Percentiles rank a stretch among this genome's conserved stretches.
phyloP scores from a whole-genome alignment of 2,888 invertebrate genomes.

The Lasioglossum morio region DNA sequence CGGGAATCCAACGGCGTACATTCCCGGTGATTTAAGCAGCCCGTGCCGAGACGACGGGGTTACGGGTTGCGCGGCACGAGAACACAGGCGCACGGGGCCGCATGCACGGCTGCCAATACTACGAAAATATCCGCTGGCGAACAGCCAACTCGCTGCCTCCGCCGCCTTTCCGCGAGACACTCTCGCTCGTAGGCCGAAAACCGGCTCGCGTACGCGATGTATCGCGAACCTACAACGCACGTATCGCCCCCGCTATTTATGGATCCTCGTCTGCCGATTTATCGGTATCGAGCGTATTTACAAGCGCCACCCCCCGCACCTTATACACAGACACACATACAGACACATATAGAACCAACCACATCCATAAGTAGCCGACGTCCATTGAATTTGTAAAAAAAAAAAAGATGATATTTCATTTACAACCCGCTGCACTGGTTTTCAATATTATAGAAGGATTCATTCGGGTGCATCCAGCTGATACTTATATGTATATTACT shows the following conservation, averaged over 20 bases:
- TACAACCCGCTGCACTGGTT: neutral
- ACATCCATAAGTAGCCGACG: neutral
- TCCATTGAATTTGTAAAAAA: neutral
- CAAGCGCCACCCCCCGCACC: constrained; percentile 34
- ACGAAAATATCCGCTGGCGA: constrained; percentile 79
- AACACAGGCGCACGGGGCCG: neutral
- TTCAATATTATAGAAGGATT: no score
- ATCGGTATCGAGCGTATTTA: constrained; percentile 75
- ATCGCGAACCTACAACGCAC: constrained; percentile 47
- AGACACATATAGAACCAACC: neutral
- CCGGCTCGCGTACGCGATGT: constrained; percentile 36
- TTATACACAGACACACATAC: neutral
- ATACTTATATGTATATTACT: no score
- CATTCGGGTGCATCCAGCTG: no score
- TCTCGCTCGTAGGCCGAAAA: neutral
- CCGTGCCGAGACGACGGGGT: constrained; percentile 56
- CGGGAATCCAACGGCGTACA: constrained; percentile 71
- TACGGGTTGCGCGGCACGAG: constrained; percentile 3
- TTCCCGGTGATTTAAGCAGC: constrained; percentile 80
- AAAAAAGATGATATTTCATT: neutral
- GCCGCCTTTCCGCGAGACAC: constrained; percentile 50
- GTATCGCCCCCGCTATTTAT: constrained; percentile 75
- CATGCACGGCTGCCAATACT: constrained; percentile 33
- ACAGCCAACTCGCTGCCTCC: constrained; percentile 72
- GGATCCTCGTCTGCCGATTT: constrained; percentile 76